phyloP scores from a whole-genome alignment of 2,797 vertebrate species.

The Sparus aurata region DNA sequence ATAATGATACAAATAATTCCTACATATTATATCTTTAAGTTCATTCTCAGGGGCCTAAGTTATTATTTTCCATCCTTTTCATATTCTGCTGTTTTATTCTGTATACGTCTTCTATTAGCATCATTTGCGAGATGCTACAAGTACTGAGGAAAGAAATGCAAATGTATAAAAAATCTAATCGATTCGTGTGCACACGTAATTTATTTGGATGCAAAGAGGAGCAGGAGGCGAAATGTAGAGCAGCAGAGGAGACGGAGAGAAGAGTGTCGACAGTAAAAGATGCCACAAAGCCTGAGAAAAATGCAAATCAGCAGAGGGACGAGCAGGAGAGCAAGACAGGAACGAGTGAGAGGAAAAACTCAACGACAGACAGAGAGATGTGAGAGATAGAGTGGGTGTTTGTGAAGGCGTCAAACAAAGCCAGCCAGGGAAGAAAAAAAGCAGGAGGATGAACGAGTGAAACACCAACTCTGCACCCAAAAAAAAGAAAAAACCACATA shows the following conservation, averaged over 20 bases:
- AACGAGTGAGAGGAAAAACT: slow-evolving; percentile 46
- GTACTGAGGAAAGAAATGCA: too few relatives aligned
- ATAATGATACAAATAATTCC: too few relatives aligned
- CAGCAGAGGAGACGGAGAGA: slow-evolving; percentile 16
- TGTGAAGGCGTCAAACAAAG: slow-evolving; percentile 82
- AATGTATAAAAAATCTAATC: too few relatives aligned
- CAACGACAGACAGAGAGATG: slow-evolving; percentile 43
- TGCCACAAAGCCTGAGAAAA: slow-evolving; percentile 51
- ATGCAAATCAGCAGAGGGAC: slow-evolving; percentile 63
- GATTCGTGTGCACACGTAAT: not conserved
- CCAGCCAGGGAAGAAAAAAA: slow-evolving; percentile 42
- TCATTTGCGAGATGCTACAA: too few relatives aligned
- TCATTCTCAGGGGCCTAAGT: too few relatives aligned
- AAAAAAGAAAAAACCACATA: not conserved
- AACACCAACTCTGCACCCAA: slow-evolving; percentile 26
- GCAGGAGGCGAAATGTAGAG: not conserved
- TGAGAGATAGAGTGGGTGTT: slow-evolving; percentile 76
- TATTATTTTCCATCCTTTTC: too few relatives aligned
- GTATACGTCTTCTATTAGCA: too few relatives aligned
- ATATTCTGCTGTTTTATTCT: too few relatives aligned
- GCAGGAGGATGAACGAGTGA: slow-evolving; percentile 42
- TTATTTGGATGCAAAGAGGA: not conserved
- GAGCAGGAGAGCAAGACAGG: slow-evolving; percentile 49
- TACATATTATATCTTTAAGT: too few relatives aligned
- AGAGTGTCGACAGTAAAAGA: slow-evolving; percentile 22